Conservation (phyloP, 53 echinoderm and acorn worm species). For the Temnopleurus reevesii region DNA sequence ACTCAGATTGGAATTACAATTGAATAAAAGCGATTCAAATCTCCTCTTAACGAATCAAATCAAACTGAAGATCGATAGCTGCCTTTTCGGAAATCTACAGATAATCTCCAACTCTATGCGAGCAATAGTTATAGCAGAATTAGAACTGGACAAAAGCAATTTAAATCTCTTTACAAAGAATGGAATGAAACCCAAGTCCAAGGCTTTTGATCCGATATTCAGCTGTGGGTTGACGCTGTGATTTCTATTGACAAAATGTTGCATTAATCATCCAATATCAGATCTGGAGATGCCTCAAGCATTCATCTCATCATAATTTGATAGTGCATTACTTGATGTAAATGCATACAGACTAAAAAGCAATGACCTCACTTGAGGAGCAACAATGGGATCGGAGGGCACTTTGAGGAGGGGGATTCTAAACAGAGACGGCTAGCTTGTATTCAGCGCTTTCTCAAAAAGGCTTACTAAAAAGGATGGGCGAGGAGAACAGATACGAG, state of each 20-base stretch:
- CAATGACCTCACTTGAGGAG: conserved; percentile 18
- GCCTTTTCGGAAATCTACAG: too few species aligned
- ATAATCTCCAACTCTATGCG: too few species aligned
- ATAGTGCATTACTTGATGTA: conserved; percentile 25
- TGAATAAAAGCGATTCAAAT: too few species aligned
- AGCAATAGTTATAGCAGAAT: too few species aligned
- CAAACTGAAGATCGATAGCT: too few species aligned
- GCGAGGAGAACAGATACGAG: not conserved
- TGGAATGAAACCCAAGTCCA: not conserved
- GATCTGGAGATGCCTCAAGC: not conserved
- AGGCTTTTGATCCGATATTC: not conserved
- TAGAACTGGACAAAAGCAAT: not conserved
- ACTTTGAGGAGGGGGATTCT: not conserved
- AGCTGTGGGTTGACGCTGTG: not conserved
- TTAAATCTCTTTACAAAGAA: not conserved
- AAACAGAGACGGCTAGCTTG: not conserved
- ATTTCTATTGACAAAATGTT: conserved; percentile 23
- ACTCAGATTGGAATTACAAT: too few species aligned
- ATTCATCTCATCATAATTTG: not conserved
- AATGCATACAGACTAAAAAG: conserved; percentile 18
- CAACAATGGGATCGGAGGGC: conserved; percentile 22
- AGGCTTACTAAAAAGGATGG: not conserved
- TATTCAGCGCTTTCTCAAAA: not conserved
- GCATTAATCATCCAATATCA: conserved; percentile 22
- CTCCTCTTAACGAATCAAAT: too few species aligned